These are phyloP conservation scores for Dipus sagitta DNA, from an alignment of 2,797 vertebrate species.

Conservation along the genomic window DNA sequence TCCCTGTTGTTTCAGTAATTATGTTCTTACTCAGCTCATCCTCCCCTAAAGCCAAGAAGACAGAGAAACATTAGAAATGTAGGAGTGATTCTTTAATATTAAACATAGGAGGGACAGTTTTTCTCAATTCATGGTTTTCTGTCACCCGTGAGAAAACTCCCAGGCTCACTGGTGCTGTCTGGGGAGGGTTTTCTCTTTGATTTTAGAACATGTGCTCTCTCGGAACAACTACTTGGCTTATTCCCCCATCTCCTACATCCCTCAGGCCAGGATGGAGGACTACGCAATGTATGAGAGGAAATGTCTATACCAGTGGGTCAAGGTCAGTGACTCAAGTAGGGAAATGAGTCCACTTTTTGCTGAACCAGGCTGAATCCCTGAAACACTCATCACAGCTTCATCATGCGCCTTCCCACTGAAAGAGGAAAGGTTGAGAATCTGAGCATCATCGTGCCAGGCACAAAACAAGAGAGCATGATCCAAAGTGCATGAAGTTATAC, in stretches of 20 bases:
- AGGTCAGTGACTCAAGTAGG: not conserved
- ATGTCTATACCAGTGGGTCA: not conserved
- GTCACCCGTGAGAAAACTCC: not conserved
- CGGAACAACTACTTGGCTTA: not conserved
- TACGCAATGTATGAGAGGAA: rapidly evolving
- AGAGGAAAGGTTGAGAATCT: not conserved
- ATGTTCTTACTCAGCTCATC: not conserved
- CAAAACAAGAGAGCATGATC: not conserved
- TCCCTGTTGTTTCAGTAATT: not conserved
- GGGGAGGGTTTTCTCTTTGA: not conserved
- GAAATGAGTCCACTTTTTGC: not conserved
- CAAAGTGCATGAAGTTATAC: not conserved
- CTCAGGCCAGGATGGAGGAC: rapidly evolving
- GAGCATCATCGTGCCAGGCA: not conserved
- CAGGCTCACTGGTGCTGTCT: not conserved
- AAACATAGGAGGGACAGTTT: not conserved
- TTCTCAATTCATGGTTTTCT: slow-evolving; percentile 6
- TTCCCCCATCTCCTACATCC: not conserved
- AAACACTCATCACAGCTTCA: not conserved
- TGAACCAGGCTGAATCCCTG: not conserved
- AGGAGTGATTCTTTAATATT: not conserved
- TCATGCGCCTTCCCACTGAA: not conserved
- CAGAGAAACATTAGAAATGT: not conserved
- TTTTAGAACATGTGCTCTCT: not conserved
- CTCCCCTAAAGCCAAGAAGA: slow-evolving; percentile 34